Base-by-base conservation (phyloP, 2,888 invertebrate genomes). In the Mimachlamys varia region DNA sequence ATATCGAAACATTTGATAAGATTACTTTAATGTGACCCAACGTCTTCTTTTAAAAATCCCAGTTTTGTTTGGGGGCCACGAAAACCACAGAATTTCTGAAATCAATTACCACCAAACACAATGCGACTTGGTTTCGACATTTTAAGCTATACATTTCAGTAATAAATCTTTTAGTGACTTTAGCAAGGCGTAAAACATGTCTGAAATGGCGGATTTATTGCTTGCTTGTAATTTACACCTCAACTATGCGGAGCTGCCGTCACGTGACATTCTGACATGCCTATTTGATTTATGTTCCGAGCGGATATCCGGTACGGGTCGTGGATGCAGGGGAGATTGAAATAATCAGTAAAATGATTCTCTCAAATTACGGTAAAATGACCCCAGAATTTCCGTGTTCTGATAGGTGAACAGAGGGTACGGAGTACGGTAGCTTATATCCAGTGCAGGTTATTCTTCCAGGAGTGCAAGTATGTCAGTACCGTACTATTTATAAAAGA, bases 201-300 rank as follows among this genome's bases (percentile, higher is more conserved):
- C 76, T 76, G 76, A 76, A 62, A 76, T 76, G 76, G 76, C 76
- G 76, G 76, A 76, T 76, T 76, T 76, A 76, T 76, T 27, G 76
- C 76, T 76, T 76, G 76, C 10, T 76, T 76, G 76, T 76, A 76
- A 76, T 76, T 76, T 76, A 76, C 27, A 76, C 76, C 76, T 76
- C 76, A 76, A 76, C 76, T 76, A 76, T 76, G 76, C 33, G 76
- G 76, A 76, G 33, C 76, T 76, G 10, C 76, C 33, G 76, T 76
- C 76, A 76, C 76, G 76, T 76, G 76, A 76, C 33, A 76, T 76
- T 76, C 76, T 76, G 76, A 76, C 76, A 76, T 76, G 76, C 76
- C 76, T 76, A 76, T 76, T 76, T 76, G 76, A 76, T 76, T 76
- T 76, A 76, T 76, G 76, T 33, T 33, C 27, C 12, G 33, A 76